Evolutionary conservation across 2,113 vertebrate species (phyloP).

Genomic region (Danionella cerebrum): DNA sequence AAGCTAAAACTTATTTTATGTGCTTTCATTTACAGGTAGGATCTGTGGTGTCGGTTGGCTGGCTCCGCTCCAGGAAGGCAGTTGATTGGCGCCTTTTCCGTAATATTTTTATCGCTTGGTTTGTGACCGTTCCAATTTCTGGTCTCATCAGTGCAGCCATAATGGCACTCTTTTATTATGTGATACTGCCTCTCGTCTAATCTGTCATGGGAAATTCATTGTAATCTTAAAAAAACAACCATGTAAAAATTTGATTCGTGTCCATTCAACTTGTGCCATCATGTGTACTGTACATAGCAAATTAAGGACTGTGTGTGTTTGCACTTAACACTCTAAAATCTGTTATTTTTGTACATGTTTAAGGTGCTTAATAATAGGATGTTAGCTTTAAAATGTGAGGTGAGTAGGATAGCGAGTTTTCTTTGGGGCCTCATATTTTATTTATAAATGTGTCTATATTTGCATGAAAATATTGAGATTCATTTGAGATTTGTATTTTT

Average conservation of each 20-base stretch:
- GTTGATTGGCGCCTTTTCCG: constrained; percentile 93
- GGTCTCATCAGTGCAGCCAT: constrained; percentile 88
- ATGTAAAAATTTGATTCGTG: not conserved
- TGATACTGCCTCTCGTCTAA: constrained; percentile 46
- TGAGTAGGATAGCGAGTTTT: not conserved
- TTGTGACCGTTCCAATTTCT: constrained; percentile 90
- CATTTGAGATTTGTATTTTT: too few species aligned
- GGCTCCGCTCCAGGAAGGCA: constrained; percentile 89
- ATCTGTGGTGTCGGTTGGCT: constrained; percentile 90
- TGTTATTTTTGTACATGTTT: not conserved
- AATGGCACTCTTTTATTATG: constrained; percentile 80
- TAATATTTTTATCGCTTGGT: constrained; percentile 97
- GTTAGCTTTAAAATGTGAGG: not conserved
- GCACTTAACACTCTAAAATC: not conserved
- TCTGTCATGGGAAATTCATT: not conserved
- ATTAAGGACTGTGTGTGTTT: not conserved
- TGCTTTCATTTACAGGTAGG: constrained; percentile 71
- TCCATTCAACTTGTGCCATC: not conserved
- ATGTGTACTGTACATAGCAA: constrained; percentile 17
- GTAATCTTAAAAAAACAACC: not conserved
- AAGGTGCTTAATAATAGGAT: not conserved
- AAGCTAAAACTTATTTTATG: not conserved
- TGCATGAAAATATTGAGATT: too few species aligned
- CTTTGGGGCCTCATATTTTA: not conserved
- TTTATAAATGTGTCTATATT: not conserved